Evolutionary conservation across 2,113 vertebrate genomes (phyloP).

Genomic region (Laticauda colubrina): DNA sequence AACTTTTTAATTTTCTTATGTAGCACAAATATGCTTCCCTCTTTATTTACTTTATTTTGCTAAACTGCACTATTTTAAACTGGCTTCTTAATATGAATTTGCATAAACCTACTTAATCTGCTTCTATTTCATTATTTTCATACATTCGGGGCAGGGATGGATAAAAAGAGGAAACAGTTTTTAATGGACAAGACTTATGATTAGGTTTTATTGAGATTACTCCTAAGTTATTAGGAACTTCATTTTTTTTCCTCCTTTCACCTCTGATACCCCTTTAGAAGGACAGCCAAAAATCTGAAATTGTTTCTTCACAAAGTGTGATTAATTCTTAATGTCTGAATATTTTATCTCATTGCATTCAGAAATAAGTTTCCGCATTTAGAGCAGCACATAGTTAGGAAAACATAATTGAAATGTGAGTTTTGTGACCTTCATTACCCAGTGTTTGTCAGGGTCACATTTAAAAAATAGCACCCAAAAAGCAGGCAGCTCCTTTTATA

Average conservation of each 20-base stretch:
- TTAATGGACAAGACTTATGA: not conserved
- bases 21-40: not conserved
- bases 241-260: not conserved
- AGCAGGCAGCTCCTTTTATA: not conserved
- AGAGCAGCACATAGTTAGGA: not conserved
- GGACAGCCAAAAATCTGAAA: not conserved
- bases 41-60: not conserved
- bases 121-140: not conserved
- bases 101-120: not conserved
- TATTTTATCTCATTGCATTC: not conserved
- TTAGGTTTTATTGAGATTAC: not conserved
- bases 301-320: not conserved
- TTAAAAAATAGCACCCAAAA: not conserved
- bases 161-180: not conserved
- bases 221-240: not conserved
- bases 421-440: not conserved
- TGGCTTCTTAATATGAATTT: not conserved
- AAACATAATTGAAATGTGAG: not conserved
- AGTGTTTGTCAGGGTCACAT: not conserved
- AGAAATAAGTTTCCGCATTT: not conserved
- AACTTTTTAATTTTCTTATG: not conserved
- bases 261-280: not conserved
- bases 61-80: not conserved
- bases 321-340: not conserved
- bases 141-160: not conserved